Percentiles rank a stretch among this genome's conserved stretches.
Evolutionary conservation across 2,888 invertebrate genomes (phyloP).

Genomic region (Leptinotarsa haldemani): DNA sequence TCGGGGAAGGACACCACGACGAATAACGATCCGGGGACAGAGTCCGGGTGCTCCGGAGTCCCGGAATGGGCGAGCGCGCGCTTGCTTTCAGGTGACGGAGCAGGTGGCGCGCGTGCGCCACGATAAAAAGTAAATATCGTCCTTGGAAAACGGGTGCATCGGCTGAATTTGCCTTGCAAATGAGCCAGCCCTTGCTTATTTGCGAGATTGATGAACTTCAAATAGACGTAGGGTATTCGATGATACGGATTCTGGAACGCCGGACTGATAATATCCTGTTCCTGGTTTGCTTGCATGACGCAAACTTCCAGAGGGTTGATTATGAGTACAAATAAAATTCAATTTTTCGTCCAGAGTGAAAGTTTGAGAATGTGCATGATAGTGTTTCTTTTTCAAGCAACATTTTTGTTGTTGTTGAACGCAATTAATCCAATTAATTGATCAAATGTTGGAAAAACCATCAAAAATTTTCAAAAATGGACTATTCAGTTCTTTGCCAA

Average conservation of each 20-base stretch:
- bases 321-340: neutral
- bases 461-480: too few relatives aligned
- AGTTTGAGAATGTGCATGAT: too few relatives aligned
- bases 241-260: conserved; percentile 11
- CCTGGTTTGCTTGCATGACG: conserved; percentile 17
- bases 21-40: conserved; percentile 66
- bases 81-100: conserved; percentile 55
- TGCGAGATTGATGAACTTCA: conserved; percentile 67
- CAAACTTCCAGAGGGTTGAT: conserved; percentile 1
- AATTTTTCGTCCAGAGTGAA: too few relatives aligned
- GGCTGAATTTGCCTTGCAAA: conserved; percentile 66
- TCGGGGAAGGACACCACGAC: conserved; percentile 62
- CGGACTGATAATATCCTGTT: conserved; percentile 6
- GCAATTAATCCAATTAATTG: too few relatives aligned
- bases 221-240: conserved; percentile 43
- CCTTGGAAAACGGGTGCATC: conserved; percentile 64
- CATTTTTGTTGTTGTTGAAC: too few relatives aligned
- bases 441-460: too few relatives aligned
- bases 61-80: conserved; percentile 49
- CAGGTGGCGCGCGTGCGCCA: conserved; percentile 46
- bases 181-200: conserved; percentile 64
- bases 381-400: too few relatives aligned
- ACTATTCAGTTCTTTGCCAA: too few relatives aligned
- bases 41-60: conserved; percentile 52
- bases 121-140: conserved; percentile 47